Percentiles rank a stretch among this genome's conserved stretches.
Evolutionary conservation across 2,113 vertebrate species (phyloP).

Genomic region (Galemys pyrenaicus): DNA sequence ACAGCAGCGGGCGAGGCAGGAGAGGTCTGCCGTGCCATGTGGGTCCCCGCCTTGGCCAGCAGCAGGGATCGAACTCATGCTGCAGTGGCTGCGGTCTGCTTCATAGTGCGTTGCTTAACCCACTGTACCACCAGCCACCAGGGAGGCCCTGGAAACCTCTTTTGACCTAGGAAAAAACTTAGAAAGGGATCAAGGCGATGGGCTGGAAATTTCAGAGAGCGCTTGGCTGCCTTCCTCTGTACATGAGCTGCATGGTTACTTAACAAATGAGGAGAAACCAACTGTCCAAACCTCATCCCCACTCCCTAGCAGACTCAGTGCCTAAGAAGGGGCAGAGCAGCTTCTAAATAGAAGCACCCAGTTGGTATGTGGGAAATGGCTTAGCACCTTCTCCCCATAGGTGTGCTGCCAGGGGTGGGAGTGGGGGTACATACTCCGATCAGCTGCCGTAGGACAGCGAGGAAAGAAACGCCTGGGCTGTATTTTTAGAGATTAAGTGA

Average conservation of each 20-base stretch:
- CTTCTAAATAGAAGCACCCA: not conserved
- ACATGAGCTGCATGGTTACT: not conserved
- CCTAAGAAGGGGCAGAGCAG: not conserved
- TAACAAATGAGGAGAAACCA: not conserved
- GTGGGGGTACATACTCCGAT: not conserved
- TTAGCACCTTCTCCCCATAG: not conserved
- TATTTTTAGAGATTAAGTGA: constrained; percentile 1
- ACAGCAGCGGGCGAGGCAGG: too few species aligned
- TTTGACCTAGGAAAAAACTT: not conserved
- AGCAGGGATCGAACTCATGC: too few species aligned
- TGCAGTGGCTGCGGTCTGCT: too few species aligned
- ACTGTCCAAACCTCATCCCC: fast-evolving
- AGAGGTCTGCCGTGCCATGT: too few species aligned
- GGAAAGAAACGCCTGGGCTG: not conserved
- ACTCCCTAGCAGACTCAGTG: fast-evolving
- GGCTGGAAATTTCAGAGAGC: not conserved
- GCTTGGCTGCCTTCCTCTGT: not conserved
- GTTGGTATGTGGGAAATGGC: not conserved
- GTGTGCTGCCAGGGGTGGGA: not conserved
- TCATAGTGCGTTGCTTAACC: too few species aligned
- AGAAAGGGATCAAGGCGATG: not conserved
- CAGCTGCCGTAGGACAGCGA: not conserved
- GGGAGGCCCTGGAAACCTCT: too few species aligned
- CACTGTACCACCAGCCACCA: too few species aligned
- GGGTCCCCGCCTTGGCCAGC: too few species aligned